Evolutionary conservation across 2,113 vertebrate species (phyloP).

Genomic region (Cottus gobio): DNA sequence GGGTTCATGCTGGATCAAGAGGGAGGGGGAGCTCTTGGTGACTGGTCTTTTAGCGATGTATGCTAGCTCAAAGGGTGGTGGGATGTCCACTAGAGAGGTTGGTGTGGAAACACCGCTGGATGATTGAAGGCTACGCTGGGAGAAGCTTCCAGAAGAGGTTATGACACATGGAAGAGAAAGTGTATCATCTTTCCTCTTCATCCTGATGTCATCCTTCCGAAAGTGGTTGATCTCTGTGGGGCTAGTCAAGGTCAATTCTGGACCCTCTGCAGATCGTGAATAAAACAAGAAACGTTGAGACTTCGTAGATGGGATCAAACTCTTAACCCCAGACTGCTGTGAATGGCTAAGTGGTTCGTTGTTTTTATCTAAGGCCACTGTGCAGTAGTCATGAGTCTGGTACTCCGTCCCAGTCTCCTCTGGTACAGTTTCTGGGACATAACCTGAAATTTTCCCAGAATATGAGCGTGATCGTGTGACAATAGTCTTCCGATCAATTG

Average conservation of each 20-base stretch:
- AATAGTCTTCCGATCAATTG: slow-evolving; percentile 86
- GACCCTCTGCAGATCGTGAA: slow-evolving; percentile 90
- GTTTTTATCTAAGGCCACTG: slow-evolving; percentile 80
- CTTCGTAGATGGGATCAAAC: slow-evolving; percentile 82
- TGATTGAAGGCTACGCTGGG: slow-evolving; percentile 86
- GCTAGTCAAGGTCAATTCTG: slow-evolving; percentile 81
- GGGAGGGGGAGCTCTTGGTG: slow-evolving; percentile 95
- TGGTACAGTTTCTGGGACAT: slow-evolving; percentile 96
- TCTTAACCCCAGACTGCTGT: slow-evolving; percentile 77
- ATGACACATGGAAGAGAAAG: slow-evolving; percentile 91
- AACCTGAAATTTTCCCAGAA: slow-evolving; percentile 91
- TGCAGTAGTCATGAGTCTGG: slow-evolving; percentile 80
- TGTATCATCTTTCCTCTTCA: slow-evolving; percentile 88
- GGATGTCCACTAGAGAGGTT: slow-evolving; percentile 92
- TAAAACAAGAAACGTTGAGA: slow-evolving; percentile 89
- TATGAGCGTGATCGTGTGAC: slow-evolving; percentile 91
- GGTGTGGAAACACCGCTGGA: slow-evolving; percentile 90
- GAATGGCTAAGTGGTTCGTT: slow-evolving; percentile 69
- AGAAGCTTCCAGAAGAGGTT: slow-evolving; percentile 93
- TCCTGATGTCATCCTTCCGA: slow-evolving; percentile 78
- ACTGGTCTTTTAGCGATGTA: slow-evolving; percentile 96
- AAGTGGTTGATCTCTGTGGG: slow-evolving; percentile 81
- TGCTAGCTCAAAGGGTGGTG: slow-evolving; percentile 95
- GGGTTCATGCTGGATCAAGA: slow-evolving; percentile 90
- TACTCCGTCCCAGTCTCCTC: slow-evolving; percentile 91